phyloP scores from a whole-genome alignment of 2,888 invertebrate genomes.

The Drosophila anceps region DNA sequence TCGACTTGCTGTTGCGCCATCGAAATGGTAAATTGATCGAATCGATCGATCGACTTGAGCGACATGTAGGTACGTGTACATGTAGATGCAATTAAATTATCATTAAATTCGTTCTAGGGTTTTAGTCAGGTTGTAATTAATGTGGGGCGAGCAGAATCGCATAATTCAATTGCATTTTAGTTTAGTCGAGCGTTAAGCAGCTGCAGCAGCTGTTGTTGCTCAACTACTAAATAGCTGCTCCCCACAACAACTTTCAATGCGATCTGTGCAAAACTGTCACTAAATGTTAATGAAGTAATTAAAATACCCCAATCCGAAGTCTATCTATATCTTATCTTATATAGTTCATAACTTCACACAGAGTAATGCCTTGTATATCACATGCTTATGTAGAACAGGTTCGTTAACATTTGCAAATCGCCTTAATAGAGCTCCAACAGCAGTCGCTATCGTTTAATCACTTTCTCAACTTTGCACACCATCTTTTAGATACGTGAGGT shows the following conservation, averaged over 20 bases:
- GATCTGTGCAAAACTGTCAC: conserved; percentile 46
- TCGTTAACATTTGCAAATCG: conserved; percentile 12
- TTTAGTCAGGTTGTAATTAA: conserved; percentile 4
- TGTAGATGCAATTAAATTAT: conserved; percentile 55
- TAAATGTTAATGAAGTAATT: conserved; percentile 65
- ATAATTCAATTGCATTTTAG: conserved; percentile 17
- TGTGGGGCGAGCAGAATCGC: conserved; percentile 22
- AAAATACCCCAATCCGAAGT: conserved; percentile 19
- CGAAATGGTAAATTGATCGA: conserved; percentile 11
- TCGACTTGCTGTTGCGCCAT: conserved; percentile 13
- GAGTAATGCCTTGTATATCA: conserved; percentile 2
- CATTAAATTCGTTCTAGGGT: conserved; percentile 38
- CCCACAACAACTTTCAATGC: conserved; percentile 33
- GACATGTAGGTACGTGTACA: conserved; percentile 6
- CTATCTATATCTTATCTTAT: conserved; percentile 1
- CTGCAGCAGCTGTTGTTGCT: conserved; percentile 27
- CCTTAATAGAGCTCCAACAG: conserved; percentile 8
- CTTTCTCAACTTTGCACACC: conserved; percentile 1
- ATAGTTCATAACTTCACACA: conserved; percentile 14
- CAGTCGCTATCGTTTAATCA: conserved; percentile 25
- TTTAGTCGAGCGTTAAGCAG: conserved; percentile 16
- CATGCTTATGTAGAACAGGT: conserved; percentile 22
- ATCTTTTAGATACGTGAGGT: too few species aligned
- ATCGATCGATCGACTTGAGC: conserved; percentile 12
- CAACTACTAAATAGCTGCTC: conserved; percentile 7